Percentiles rank a stretch among this genome's conserved stretches.
Conservation (phyloP, 2,888 invertebrate genomes). For the Drosophila longiperda region DNA sequence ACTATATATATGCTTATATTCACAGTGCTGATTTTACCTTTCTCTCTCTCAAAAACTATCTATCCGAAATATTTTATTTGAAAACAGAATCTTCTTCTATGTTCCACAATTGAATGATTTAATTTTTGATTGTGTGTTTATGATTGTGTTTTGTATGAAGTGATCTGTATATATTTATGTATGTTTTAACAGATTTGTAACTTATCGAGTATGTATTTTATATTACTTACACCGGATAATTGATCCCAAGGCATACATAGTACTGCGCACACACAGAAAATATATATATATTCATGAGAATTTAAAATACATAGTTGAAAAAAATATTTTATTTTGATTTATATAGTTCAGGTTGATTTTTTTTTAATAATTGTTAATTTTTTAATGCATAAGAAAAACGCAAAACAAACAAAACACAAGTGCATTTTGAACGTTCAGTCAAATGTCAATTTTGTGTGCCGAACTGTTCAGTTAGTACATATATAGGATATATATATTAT, state of each 20-base stretch:
- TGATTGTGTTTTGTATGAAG: conserved; percentile 40
- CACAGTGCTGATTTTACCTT: conserved; percentile 26
- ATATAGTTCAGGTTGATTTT: conserved; percentile 21
- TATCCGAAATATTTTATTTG: background rate
- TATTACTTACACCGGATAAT: conserved; percentile 95
- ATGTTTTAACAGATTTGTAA: conserved; percentile 17
- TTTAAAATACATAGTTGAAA: conserved; percentile 62
- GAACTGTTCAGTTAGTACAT: conserved; percentile 27
- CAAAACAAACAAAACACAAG: conserved; percentile 20
- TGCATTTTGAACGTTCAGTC: conserved; percentile 42
- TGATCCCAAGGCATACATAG: conserved; percentile 95
- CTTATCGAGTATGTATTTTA: conserved; percentile 38
- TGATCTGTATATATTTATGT: conserved; percentile 22
- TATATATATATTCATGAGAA: conserved; percentile 60
- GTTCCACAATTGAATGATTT: conserved; percentile 7
- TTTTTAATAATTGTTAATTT: conserved; percentile 29
- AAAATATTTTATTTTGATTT: conserved; percentile 48
- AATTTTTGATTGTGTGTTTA: conserved; percentile 14
- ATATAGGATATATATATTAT: conserved; percentile 4
- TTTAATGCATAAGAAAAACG: conserved; percentile 26
- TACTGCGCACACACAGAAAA: conserved; percentile 86
- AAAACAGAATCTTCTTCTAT: conserved; percentile 7
- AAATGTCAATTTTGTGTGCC: conserved; percentile 34
- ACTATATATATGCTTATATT: conserved; percentile 6
- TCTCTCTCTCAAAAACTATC: conserved; percentile 1